Conservation (phyloP, 2,113 vertebrate genomes). For the Suncus etruscus region DNA sequence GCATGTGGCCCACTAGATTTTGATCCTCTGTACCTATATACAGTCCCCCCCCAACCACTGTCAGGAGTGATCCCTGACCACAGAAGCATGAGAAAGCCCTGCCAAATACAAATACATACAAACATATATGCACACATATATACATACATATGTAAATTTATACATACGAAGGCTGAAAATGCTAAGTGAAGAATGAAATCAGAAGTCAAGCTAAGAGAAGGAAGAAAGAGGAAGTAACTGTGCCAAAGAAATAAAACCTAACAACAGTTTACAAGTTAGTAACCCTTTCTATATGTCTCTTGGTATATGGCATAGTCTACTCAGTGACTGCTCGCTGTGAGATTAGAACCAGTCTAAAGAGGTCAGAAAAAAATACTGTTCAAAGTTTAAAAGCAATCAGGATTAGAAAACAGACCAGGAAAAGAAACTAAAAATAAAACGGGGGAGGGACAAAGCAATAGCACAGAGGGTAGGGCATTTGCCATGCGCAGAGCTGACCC, state of each 20-base stretch:
- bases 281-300: background rate
- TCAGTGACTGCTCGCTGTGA: background rate
- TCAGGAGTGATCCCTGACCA: no score
- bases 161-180: constrained; percentile 1
- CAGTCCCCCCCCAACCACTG: no score
- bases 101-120: no score
- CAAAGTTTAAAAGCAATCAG: background rate
- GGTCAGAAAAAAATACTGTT: background rate
- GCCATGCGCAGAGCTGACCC: no score
- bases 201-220: background rate
- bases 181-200: background rate
- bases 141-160: background rate
- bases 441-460: background rate
- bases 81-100: background rate
- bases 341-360: background rate
- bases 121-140: background rate
- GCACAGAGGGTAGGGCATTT: no score
- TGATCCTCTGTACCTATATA: no score
- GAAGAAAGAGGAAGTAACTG: background rate
- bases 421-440: background rate
- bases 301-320: background rate
- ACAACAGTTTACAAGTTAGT: background rate
- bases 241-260: no score
- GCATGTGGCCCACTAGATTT: no score
- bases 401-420: background rate